Base-by-base conservation (phyloP, 1,140 invertebrate genomes). In the Watersipora subatra region DNA sequence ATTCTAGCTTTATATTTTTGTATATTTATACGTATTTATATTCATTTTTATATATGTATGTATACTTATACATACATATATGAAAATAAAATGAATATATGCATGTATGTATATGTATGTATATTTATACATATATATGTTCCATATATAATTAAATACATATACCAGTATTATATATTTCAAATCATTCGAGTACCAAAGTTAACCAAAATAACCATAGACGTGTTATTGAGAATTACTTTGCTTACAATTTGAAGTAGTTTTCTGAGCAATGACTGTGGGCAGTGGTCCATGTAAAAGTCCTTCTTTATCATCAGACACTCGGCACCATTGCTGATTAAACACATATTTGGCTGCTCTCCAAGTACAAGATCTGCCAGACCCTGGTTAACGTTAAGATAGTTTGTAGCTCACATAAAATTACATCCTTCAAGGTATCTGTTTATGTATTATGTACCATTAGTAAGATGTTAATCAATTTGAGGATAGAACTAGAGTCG, bases 281-380 rank as follows among this genome's bases (percentile, higher is more conserved):
- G 25, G 30, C 66, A 68, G 56, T 70, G 62, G 7, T 70, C 69
- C 28, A 19, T 27, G 67, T 65, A 70, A 61, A 70, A 70, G n/a
- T 65, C 55, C 61, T 70, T 70, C 27, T 68, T 68, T 46, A 70
- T 64, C 34, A 70, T 29, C 15, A 70, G 57, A 57, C 69, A 70
- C 61, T 70, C 69, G 22, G 63, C 69, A 28, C 69, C 69, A 55
- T 70, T 70, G 64, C 69, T 70, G 17, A 70, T 66, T n/a, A 70
- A 25, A 20, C 69, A 70, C 22, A 76, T 61, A 26, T 73, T 75
- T 2, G 75, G 72, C 69, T 77, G 74, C 3, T 72, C 73, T 19
- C 59, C 57, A 59, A 68, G 71, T 1, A 77, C 55, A 46, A 73
- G 27, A 57, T 69, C 64, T 25, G 65, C 65, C n/a, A 76, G 59